A percentile compares a stretch with the other conserved stretches of the same genome.
Conservation (phyloP, 2,888 invertebrate species). For the Alloscopus bannaensis region DNA sequence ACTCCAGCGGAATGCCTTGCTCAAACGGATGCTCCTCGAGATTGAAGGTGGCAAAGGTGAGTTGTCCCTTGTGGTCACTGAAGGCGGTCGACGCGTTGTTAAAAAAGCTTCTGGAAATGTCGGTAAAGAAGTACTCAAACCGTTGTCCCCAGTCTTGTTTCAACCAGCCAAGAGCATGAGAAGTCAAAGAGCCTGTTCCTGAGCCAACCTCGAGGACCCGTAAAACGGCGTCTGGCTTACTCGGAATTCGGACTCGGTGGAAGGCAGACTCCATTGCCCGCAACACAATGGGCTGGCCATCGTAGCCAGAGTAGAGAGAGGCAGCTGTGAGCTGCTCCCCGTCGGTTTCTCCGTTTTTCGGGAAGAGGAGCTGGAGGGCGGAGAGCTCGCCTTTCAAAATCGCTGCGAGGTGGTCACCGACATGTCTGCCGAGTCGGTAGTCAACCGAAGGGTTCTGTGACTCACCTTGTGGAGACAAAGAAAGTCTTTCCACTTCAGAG, state of each 20-base stretch:
- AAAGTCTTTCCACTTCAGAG: no score
- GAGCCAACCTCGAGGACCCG: constrained; percentile 41
- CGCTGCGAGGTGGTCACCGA: no score
- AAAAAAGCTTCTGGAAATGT: constrained; percentile 36
- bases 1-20: constrained; percentile 17
- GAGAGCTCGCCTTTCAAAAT: background rate
- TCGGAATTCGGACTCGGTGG: background rate
- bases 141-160: background rate
- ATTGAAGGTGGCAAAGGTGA: constrained; percentile 11
- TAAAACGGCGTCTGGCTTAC: no score
- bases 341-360: background rate
- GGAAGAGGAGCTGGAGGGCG: background rate
- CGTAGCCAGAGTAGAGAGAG: no score
- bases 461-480: no score
- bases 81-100: constrained; percentile 12
- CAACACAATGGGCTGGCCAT: background rate
- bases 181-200: constrained; percentile 26
- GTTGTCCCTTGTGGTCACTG: background rate
- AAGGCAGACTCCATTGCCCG: constrained; percentile 11
- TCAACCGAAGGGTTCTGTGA: no score
- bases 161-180: background rate
- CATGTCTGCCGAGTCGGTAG: no score
- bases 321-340: no score
- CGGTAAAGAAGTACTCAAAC: constrained; percentile 39
- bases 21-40: constrained; percentile 30